These are phyloP conservation scores for Luscinia luscinia DNA, from an alignment of 2,797 vertebrate species.

Conservation along the genomic window DNA sequence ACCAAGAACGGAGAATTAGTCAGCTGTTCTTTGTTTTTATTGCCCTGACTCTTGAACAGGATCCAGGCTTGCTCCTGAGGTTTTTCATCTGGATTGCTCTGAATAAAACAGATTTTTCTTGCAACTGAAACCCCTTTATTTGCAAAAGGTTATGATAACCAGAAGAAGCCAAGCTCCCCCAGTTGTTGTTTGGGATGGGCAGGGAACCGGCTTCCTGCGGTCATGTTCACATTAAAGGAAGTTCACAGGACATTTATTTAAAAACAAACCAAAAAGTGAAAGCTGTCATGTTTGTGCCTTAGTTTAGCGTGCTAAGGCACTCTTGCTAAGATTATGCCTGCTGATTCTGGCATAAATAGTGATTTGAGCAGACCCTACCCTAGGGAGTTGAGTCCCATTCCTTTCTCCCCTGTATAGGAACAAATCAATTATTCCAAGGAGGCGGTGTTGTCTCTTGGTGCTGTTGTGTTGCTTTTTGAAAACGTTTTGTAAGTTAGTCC, in stretches of 20 bases:
- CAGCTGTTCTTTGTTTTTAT: constrained; percentile 72
- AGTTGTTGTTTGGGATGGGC: background rate
- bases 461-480: constrained; percentile 63
- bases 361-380: constrained; percentile 34
- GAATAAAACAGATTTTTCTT: constrained; percentile 50
- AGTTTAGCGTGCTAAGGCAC: background rate
- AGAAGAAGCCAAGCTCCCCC: background rate
- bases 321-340: constrained; percentile 50
- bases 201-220: background rate
- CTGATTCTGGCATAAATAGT: constrained; percentile 25
- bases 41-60: constrained; percentile 62
- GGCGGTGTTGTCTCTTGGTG: constrained; percentile 27
- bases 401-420: constrained; percentile 38
- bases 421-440: constrained; percentile 60
- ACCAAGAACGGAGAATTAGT: constrained; percentile 58
- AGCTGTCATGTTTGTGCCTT: constrained; percentile 26
- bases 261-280: constrained; percentile 2
- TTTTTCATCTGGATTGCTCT: constrained; percentile 63
- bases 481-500: constrained; percentile 69
- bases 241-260: background rate
- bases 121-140: constrained; percentile 43
- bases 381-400: constrained; percentile 17
- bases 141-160: constrained; percentile 42
- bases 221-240: background rate
- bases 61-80: constrained; percentile 57